Percentiles rank a stretch among this genome's conserved stretches.
These are phyloP conservation scores for Melospiza melodia DNA, from an alignment of 2,113 vertebrate genomes.

Conservation along the genomic window DNA sequence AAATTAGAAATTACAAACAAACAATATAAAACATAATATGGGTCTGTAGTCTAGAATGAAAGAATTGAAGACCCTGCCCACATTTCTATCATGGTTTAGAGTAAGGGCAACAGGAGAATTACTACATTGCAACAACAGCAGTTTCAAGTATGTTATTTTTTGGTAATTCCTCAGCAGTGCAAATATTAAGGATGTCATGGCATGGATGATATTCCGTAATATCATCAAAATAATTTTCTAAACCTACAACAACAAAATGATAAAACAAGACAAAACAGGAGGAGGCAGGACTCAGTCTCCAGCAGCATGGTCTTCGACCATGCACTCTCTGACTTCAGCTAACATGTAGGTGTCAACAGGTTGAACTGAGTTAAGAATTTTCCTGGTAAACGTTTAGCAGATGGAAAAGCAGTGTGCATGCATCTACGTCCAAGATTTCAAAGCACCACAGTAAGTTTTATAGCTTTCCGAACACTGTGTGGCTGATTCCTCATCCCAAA, in stretches of 20 bases:
- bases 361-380: background rate
- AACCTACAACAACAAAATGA: background rate
- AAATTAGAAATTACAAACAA: background rate
- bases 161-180: background rate
- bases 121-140: fast-evolving
- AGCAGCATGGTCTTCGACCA: background rate
- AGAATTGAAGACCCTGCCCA: background rate
- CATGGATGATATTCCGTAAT: background rate
- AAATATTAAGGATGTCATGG: background rate
- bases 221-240: background rate
- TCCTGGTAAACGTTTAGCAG: background rate
- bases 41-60: background rate
- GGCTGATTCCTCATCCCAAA: background rate
- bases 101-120: background rate
- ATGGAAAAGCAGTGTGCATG: background rate
- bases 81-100: background rate
- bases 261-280: background rate
- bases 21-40: background rate
- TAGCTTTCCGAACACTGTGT: background rate
- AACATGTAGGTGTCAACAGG: background rate
- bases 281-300: background rate
- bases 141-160: background rate
- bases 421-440: background rate
- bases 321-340: background rate
- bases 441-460: background rate